Evolutionary conservation across 2,113 vertebrate species (phyloP), one percentile per base, ranked within the genome.

Genomic region (Perca schrenkii): DNA sequence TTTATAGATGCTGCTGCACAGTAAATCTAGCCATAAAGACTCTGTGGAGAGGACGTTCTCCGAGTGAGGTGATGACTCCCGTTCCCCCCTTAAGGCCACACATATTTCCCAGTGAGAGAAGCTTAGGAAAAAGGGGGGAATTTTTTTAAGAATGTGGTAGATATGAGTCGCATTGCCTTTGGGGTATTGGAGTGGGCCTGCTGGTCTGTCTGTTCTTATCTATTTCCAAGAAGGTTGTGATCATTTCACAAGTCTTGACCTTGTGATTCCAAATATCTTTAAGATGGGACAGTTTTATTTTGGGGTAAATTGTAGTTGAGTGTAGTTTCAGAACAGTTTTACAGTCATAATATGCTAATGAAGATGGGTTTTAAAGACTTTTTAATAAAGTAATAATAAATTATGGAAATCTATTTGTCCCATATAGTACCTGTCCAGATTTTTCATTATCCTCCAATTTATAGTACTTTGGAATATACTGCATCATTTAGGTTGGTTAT

Each of bases 1-100:
- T 95, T 95, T 95, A 95, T 93, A 88, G 94, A 91, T 71, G 84
- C 89, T 92, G 75, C 50, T 80, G 78, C 76, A 88, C 88, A 84
- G 87, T 93, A 91, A 94, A 94, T 76, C 61, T 7, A 63, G 90
- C 86, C 84, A 87, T 95, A 94, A 94, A 94, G 86, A 83, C 36
- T 34, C 34, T 64, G 83, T 8, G 60, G 77, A 85, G 91, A 91
- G 58, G 82, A 90, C 74, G 74, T 77, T 87, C 80, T 82, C 80
- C 70, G 89, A 93, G 88, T 83, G 88, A 88, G 87, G 71, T 34
- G 85, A 90, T 89, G 94, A 93, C 87, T 89, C 89, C 88, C 28
- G 71, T 88, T 82, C 89, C 87, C 84, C 79, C 80, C 68, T 43
- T 81, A 0, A 61, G 82, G 86, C 88, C 78, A 85, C 88, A 88